Conservation (phyloP, 2,797 vertebrate species). For the Enteromius unitaeniatus region DNA sequence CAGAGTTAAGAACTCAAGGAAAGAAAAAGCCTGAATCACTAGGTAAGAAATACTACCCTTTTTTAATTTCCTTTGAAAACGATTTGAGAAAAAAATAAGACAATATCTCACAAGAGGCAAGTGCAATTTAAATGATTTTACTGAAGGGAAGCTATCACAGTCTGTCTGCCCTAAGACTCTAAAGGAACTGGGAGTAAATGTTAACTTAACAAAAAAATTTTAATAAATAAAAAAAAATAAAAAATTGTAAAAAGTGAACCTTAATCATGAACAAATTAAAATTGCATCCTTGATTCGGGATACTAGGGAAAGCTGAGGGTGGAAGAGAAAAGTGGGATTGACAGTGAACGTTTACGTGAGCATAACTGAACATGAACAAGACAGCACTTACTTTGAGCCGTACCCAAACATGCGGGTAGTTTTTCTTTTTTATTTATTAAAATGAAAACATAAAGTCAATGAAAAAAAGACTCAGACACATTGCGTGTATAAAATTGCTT, state of each 20-base stretch:
- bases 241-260: constrained; percentile 57
- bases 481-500: constrained; percentile 83
- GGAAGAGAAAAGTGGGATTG: constrained; percentile 86
- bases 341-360: constrained; percentile 79
- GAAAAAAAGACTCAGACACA: constrained; percentile 78
- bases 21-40: constrained; percentile 79
- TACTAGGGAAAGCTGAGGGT: constrained; percentile 76
- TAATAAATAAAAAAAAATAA: constrained; percentile 74
- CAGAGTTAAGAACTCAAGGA: constrained; percentile 79
- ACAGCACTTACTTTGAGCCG: constrained; percentile 96
- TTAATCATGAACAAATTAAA: constrained; percentile 70
- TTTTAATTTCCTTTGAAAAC: constrained; percentile 86
- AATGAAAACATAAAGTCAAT: constrained; percentile 63
- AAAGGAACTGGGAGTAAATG: constrained; percentile 94
- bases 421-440: constrained; percentile 74
- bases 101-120: constrained; percentile 92
- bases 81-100: constrained; percentile 68
- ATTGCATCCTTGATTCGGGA: constrained; percentile 83
- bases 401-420: constrained; percentile 82
- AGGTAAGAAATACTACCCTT: constrained; percentile 80
- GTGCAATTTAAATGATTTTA: constrained; percentile 95
- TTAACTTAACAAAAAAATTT: constrained; percentile 70
- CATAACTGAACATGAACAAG: constrained; percentile 73
- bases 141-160: constrained; percentile 98
- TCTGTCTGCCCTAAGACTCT: constrained; percentile 99